A percentile compares a stretch with the other conserved stretches of the same genome.
Conservation (phyloP, 1,140 invertebrate genomes). For the Ooceraea biroi region DNA sequence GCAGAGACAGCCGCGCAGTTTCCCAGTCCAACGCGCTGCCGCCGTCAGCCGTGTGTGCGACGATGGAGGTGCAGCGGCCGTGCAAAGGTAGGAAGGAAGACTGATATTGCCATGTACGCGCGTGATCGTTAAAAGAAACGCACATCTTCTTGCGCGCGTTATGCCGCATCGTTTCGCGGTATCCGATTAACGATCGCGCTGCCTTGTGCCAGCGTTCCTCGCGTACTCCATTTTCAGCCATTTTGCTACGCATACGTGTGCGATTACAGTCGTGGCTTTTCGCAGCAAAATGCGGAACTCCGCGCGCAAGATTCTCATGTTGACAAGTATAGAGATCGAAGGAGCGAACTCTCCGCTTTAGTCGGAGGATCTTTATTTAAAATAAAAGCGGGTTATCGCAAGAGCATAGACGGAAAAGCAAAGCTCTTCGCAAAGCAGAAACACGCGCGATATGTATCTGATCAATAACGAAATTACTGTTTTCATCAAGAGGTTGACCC, state of each 20-base stretch:
- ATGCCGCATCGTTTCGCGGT: no score
- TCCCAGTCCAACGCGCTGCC: conserved; percentile 49
- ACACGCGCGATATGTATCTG: conserved; percentile 46
- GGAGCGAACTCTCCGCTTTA: background rate
- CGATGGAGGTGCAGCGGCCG: conserved; percentile 79
- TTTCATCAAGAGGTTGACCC: conserved; percentile 53
- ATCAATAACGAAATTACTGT: conserved; percentile 69
- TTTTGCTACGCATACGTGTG: background rate
- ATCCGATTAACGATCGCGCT: no score
- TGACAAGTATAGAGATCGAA: no score
- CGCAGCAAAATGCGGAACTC: background rate
- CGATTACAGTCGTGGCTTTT: background rate
- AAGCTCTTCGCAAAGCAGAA: background rate
- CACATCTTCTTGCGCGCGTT: background rate
- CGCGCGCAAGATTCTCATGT: background rate
- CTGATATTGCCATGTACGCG: background rate
- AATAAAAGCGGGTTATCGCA: background rate
- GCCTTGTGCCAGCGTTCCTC: background rate
- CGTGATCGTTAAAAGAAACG: background rate
- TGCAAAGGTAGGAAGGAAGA: conserved; percentile 80
- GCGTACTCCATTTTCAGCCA: conserved; percentile 23
- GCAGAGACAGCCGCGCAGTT: conserved; percentile 51
- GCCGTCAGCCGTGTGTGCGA: conserved; percentile 45
- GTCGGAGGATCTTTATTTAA: background rate
- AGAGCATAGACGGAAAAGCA: background rate